Evolutionary conservation across 2,797 vertebrate genomes (phyloP), one percentile per base, ranked within the genome.

Genomic region (Chelon auratus): DNA sequence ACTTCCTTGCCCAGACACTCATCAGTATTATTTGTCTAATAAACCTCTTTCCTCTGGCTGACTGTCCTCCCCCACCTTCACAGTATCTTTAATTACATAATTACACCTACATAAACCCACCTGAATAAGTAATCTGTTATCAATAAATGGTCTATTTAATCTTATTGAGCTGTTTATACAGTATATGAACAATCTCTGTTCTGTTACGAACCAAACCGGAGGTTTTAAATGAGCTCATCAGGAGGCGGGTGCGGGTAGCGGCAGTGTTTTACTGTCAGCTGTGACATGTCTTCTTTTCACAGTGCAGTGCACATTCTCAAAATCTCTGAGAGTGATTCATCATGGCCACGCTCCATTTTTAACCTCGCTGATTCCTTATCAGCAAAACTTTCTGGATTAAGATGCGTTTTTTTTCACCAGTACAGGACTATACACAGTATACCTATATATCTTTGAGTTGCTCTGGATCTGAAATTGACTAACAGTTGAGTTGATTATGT

Each of bases 271-370:
- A 68, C 56, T 37, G 14, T 42, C 37, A 48, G 10, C 24, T 8
- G 9, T 26, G 65, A 80, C 53, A 40, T 36, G 18, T 69, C 18
- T 14, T 13, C 26, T 56, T 51, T 37, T 80, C 62, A 66, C 66
- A 47, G 51, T 53, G 50, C 51, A 22, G 40, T 48, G 42, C 12
- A 2, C 50, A 22, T 37, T 24, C 17, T 47, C 43, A 48, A 65
- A 47, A 70, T 59, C 47, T 48, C 51, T 1, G 9, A n/a, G 26
- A 72, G 50, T 63, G 53, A 80, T 30, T 73, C 68, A 70, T 43
- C 47, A n/a, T 6, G 20, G 54, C 26, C 15, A 37, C 20, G 9
- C 42, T 62, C 22, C 9, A 1, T 13, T 26, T 11, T 58, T 42
- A 48, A 53, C 33, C 37, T 52, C 55, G 17, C 48, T 37, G 20